Evolutionary conservation across 92 coral and sea anemone genomes (phyloP), one percentile per base, ranked within the genome.

Genomic region (Actinostola sp.): DNA sequence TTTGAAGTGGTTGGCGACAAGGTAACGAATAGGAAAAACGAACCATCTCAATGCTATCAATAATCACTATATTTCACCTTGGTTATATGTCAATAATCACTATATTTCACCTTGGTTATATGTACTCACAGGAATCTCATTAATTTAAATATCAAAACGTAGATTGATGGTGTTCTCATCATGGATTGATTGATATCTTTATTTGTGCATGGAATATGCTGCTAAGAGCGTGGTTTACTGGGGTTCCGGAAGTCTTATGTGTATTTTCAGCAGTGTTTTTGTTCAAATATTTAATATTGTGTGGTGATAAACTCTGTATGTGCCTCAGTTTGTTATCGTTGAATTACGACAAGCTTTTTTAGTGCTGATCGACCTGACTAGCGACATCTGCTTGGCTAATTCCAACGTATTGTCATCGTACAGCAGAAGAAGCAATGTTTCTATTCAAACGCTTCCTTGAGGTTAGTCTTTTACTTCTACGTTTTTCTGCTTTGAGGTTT

Each of bases 391-490:
- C 62, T 41, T 15, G 54, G 54, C 14, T 23, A 0, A 20, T 20
- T 20, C 0, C 24, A 44, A 24, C 24, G 28, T n/a, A 24, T 23
- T 66, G 58, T 14, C 30, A 10, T 2, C 43, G 26, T 21, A 35
- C 58, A 15, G 30, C 20, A 35, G 39, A 2, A 29, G 15, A 3
- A 15, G 1, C 33, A 1, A 68, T 68, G 74, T 68, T 68, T 68
- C 61, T 50, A 15, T 68, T 68, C 74, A 68, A 68, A 32, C 74
- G 74, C 8, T 68, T 50, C 27, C 12, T 68, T 3, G 74, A 68
- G 74, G 74, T 68, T 38, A 61, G 67, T 61, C 8, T n/a, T 39
- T 70, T 48, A 0, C 15, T 35, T 69, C 8, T 2, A 14, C 0
- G 29, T 70, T 46, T 17, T 27, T n/a, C 7, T 29, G 7, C 38